phyloP scores from a whole-genome alignment of 2,113 vertebrate species.

The Heterotilapia buettikoferi region DNA sequence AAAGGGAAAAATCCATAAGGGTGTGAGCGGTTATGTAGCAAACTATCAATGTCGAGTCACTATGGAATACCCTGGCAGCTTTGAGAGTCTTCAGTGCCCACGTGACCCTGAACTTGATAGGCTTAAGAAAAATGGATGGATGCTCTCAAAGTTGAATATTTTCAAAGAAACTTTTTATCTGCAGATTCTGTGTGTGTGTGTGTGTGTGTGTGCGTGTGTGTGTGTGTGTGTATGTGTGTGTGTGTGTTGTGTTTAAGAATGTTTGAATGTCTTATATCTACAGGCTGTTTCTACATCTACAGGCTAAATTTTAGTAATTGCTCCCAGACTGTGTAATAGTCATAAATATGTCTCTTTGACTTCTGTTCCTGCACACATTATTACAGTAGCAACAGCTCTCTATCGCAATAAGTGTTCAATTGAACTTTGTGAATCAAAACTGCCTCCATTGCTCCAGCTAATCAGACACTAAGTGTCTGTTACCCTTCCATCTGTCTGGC shows the following conservation, averaged over 20 bases:
- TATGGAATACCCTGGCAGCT: neutral
- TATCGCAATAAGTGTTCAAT: neutral
- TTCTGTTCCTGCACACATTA: neutral
- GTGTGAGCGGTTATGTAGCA: neutral
- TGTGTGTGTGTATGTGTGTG: too few species aligned
- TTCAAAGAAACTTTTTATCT: neutral
- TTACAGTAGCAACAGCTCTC: neutral
- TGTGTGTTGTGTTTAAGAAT: neutral
- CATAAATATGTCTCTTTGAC: neutral
- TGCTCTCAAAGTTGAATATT: neutral
- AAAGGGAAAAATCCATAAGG: neutral
- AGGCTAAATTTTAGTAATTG: neutral
- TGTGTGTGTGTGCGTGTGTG: too few species aligned
- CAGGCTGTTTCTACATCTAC: neutral
- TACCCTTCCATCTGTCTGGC: conserved; percentile 34
- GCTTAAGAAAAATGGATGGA: neutral
- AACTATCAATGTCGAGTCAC: neutral
- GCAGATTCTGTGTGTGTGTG: neutral
- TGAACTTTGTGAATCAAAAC: conserved; percentile 8
- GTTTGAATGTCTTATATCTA: neutral
- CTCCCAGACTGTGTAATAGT: neutral
- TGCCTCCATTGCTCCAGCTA: conserved; percentile 19
- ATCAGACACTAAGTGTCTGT: conserved; percentile 30
- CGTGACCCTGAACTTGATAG: neutral
- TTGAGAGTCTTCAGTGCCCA: neutral